These are phyloP conservation scores for Spondyliosoma cantharus DNA, from an alignment of 2,797 vertebrate genomes.

Conservation along the genomic window DNA sequence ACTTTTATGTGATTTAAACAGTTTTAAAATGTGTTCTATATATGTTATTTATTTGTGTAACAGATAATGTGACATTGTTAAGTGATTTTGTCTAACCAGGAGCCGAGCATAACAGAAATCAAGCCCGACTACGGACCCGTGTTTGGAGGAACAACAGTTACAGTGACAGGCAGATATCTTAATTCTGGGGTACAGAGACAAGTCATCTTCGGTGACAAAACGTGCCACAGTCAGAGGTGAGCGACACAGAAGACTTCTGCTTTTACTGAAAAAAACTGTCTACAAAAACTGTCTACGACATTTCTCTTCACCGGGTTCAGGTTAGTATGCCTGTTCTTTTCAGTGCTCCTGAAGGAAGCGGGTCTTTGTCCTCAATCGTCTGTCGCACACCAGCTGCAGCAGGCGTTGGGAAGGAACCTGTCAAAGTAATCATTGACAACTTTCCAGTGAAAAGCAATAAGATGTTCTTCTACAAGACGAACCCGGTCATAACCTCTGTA, in stretches of 20 bases:
- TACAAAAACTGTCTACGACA: background rate
- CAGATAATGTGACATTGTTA: background rate
- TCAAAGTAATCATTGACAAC: slow-evolving; percentile 85
- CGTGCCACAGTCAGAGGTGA: slow-evolving; percentile 83
- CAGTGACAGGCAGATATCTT: slow-evolving; percentile 86
- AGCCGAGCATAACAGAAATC: slow-evolving; percentile 85
- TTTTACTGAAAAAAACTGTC: background rate
- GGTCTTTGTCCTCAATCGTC: slow-evolving; percentile 71
- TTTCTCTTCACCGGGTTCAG: background rate
- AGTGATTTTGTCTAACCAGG: slow-evolving; percentile 77
- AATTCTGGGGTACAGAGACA: slow-evolving; percentile 82
- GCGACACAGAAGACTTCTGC: background rate
- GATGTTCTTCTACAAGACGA: slow-evolving; percentile 86
- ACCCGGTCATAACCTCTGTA: slow-evolving; percentile 84
- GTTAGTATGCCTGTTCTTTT: slow-evolving; percentile 22
- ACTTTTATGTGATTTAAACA: background rate
- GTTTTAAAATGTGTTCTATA: background rate
- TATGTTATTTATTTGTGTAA: background rate
- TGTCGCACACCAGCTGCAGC: slow-evolving; percentile 71
- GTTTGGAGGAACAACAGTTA: slow-evolving; percentile 89
- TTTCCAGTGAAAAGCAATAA: slow-evolving; percentile 75
- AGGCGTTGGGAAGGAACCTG: slow-evolving; percentile 63
- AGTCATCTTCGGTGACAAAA: slow-evolving; percentile 82
- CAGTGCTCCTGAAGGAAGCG: slow-evolving; percentile 66
- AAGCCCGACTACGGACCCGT: slow-evolving; percentile 87